These are phyloP conservation scores for Oryzias melastigma DNA, from an alignment of 2,113 vertebrate species.

Conservation along the genomic window DNA sequence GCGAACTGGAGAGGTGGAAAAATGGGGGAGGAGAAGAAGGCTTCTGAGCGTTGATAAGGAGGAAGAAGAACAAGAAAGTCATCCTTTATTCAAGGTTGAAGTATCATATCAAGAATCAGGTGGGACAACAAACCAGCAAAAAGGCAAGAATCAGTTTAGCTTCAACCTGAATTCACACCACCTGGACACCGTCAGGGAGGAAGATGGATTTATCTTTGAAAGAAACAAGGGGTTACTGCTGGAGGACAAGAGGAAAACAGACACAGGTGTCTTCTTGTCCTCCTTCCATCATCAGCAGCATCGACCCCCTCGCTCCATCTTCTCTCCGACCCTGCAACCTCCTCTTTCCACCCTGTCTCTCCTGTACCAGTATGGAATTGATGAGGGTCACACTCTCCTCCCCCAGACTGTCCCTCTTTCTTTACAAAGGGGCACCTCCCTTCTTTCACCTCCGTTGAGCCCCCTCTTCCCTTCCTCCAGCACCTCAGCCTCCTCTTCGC, in stretches of 20 bases:
- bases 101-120: constrained; percentile 22
- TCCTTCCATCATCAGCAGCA: constrained; percentile 50
- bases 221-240: neutral
- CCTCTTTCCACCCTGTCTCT: constrained; percentile 74
- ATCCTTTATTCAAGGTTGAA: neutral
- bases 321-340: constrained; percentile 63
- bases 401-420: constrained; percentile 57
- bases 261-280: constrained; percentile 17
- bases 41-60: constrained; percentile 66
- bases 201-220: constrained; percentile 39
- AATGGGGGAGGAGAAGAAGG: constrained; percentile 63
- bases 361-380: constrained; percentile 68
- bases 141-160: constrained; percentile 48
- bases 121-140: neutral
- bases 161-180: constrained; percentile 51
- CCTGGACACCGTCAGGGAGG: constrained; percentile 33
- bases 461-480: constrained; percentile 47
- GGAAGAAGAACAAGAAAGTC: constrained; percentile 24
- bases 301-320: constrained; percentile 66
- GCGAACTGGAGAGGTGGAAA: constrained; percentile 35
- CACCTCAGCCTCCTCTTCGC: constrained; percentile 34
- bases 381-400: constrained; percentile 67
- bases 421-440: constrained; percentile 56
- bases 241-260: constrained; percentile 24
- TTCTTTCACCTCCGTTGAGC: constrained; percentile 53